These are phyloP conservation scores for Oreohelix idahoensis DNA, from an alignment of 1,140 invertebrate genomes.

Conservation along the genomic window DNA sequence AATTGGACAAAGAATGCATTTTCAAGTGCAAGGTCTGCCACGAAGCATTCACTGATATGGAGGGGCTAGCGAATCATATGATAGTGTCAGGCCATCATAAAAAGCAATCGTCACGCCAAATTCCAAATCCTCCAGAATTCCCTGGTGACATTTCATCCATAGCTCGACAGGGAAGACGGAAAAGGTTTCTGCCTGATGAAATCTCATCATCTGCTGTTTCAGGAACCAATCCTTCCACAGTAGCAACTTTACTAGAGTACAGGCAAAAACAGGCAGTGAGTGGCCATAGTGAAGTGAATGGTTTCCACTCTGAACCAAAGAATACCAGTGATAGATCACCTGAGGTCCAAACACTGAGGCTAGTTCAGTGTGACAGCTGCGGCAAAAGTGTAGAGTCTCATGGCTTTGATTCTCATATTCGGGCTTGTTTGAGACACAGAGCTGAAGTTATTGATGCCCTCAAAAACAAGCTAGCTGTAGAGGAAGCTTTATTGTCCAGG, in stretches of 20 bases:
- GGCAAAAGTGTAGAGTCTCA: constrained; percentile 94
- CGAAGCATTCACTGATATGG: constrained; percentile 93
- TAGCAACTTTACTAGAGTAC: constrained; percentile 56
- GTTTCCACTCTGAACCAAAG: constrained; percentile 6
- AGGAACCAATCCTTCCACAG: not conserved
- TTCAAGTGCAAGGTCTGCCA: constrained; percentile 98
- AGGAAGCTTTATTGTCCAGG: constrained; percentile 44
- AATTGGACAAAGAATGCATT: constrained; percentile 65
- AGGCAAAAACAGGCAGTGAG: constrained; percentile 48
- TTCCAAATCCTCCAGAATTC: constrained; percentile 2
- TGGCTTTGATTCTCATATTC: constrained; percentile 93
- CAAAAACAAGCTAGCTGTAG: constrained; percentile 79
- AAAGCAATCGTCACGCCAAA: constrained; percentile 84
- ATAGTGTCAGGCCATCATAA: constrained; percentile 98
- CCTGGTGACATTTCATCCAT: not conserved
- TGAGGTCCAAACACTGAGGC: not conserved
- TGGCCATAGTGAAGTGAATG: not conserved
- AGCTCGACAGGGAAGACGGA: constrained; percentile 49
- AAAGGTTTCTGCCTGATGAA: constrained; percentile 55
- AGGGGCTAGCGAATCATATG: constrained; percentile 97
- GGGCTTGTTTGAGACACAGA: constrained; percentile 74
- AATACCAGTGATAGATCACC: not conserved
- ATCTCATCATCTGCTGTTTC: constrained; percentile 25
- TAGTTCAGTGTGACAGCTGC: constrained; percentile 93
- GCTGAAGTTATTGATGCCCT: constrained; percentile 68